Percentiles rank a stretch among this genome's conserved stretches.
Evolutionary conservation across 2,113 vertebrate species (phyloP).

Genomic region (Xiphophorus couchianus): DNA sequence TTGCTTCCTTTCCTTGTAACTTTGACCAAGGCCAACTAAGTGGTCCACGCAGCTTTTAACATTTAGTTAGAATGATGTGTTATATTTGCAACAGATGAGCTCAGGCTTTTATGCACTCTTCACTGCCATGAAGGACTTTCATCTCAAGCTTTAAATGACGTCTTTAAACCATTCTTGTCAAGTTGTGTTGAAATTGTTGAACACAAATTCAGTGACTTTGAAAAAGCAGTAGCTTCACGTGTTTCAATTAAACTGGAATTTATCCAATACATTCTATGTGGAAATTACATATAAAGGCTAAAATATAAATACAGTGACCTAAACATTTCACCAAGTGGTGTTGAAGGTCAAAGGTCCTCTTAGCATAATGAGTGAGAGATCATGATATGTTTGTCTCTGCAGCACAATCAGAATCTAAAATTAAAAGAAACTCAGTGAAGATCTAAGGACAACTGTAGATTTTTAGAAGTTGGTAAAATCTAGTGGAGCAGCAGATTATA

Average conservation of each 20-base stretch:
- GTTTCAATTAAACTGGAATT: background rate
- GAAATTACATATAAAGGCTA: no score
- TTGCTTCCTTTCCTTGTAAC: slow-evolving; percentile 9
- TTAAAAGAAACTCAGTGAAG: background rate
- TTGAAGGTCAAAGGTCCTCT: no score
- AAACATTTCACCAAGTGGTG: no score
- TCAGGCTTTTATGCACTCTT: background rate
- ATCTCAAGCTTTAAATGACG: background rate
- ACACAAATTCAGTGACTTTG: background rate
- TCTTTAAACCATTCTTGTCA: background rate
- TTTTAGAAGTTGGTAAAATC: no score
- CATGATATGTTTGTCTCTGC: background rate
- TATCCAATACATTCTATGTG: no score
- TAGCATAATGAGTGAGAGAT: no score
- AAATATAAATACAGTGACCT: no score
- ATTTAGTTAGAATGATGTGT: background rate
- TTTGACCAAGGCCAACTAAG: background rate
- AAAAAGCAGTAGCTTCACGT: background rate
- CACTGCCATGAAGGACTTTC: background rate
- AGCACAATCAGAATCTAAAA: background rate
- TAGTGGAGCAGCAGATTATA: no score
- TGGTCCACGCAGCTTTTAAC: background rate
- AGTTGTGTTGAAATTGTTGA: no score
- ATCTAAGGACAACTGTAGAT: no score
- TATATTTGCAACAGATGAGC: background rate